A percentile compares a stretch with the other conserved stretches of the same genome.
phyloP scores from a whole-genome alignment of 2,888 invertebrate species.

The Polietes domitor region DNA sequence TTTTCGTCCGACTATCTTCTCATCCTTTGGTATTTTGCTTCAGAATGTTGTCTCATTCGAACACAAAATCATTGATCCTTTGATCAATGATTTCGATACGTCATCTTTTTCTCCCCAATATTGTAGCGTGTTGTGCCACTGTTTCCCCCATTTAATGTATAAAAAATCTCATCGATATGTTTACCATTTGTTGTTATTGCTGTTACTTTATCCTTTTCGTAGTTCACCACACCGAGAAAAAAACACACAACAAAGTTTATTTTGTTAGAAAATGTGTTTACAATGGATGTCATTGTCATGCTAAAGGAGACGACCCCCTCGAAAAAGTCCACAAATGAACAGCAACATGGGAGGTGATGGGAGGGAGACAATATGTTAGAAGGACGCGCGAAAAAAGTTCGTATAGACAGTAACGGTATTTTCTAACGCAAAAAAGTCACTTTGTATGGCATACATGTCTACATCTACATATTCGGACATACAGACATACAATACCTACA shows the following conservation, averaged over 20 bases:
- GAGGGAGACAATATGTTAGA: conserved; percentile 10
- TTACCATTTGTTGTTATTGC: conserved; percentile 63
- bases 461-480: too few species aligned
- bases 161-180: conserved; percentile 63
- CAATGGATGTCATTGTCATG: conserved; percentile 66
- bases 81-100: too few species aligned
- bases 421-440: conserved; percentile 62
- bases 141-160: conserved; percentile 16
- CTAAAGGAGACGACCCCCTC: conserved; percentile 30
- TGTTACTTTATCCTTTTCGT: conserved; percentile 45
- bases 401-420: conserved; percentile 52
- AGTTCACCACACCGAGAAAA: conserved; percentile 43
- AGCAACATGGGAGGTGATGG: conserved; percentile 20
- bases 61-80: too few species aligned
- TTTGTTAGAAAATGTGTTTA: conserved; percentile 67
- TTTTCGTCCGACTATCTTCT: too few species aligned
- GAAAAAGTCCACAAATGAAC: conserved; percentile 59
- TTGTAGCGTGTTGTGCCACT: conserved; percentile 28
- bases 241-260: conserved; percentile 49
- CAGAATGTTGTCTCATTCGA: too few species aligned
- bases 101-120: too few species aligned
- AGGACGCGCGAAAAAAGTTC: conserved; percentile 58
- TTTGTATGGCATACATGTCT: too few species aligned
- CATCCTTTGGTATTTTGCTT: too few species aligned
- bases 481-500: not conserved